phyloP scores from a whole-genome alignment of 1,140 invertebrate species.

The Druon quercuslanigerum region DNA sequence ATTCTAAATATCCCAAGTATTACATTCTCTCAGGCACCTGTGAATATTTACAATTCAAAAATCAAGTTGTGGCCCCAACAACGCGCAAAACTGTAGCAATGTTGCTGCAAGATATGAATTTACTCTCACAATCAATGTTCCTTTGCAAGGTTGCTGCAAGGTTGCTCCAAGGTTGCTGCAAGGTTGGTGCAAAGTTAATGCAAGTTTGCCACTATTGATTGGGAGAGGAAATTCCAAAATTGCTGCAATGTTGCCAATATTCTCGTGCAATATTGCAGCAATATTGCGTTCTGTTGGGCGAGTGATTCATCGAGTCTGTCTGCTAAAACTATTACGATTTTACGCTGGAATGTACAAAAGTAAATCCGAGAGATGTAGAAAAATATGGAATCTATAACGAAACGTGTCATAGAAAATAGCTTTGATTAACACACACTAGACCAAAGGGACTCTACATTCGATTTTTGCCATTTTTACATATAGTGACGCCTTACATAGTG shows the following conservation, averaged over 20 bases:
- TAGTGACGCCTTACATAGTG: background rate
- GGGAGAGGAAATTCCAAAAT: no score
- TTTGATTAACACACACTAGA: constrained; percentile 58
- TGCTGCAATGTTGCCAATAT: no score
- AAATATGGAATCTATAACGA: constrained; percentile 61
- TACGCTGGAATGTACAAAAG: constrained; percentile 53
- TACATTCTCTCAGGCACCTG: constrained; percentile 70
- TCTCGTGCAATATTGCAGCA: no score
- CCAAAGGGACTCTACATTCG: constrained; percentile 19
- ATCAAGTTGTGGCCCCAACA: constrained; percentile 32
- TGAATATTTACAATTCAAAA: constrained; percentile 72
- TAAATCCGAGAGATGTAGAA: constrained; percentile 58
- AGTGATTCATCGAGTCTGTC: constrained; percentile 38
- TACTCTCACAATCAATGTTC: no score
- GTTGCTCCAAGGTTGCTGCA: no score
- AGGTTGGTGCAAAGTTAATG: no score
- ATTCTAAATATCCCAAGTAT: constrained; percentile 61
- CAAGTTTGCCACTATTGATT: no score
- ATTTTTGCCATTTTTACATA: constrained; percentile 1
- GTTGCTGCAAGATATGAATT: no score
- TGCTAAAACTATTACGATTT: constrained; percentile 31
- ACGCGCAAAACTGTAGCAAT: no score
- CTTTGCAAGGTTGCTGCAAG: no score
- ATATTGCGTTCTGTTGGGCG: background rate
- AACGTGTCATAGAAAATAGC: constrained; percentile 51